phyloP scores from a whole-genome alignment of 2,113 vertebrate species.

The Cathartes aura region DNA sequence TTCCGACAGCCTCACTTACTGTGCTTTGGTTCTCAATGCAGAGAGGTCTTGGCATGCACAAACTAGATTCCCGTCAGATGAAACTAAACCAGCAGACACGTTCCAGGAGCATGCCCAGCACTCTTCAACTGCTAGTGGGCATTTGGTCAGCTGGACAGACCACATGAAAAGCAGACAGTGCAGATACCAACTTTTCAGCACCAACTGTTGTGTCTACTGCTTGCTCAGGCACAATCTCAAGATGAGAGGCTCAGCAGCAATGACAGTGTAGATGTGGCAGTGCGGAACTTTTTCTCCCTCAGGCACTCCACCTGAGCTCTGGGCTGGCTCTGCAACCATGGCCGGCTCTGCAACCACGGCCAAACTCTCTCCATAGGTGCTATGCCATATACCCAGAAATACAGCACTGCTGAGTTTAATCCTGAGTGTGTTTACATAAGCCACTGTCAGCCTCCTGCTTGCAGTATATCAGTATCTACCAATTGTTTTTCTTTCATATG shows the following conservation, averaged over 20 bases:
- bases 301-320: background rate
- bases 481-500: background rate
- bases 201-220: too few species aligned
- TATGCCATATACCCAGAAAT: background rate
- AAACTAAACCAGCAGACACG: background rate
- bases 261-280: rapidly evolving
- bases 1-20: background rate
- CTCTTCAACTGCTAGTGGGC: background rate
- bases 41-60: background rate
- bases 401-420: rapidly evolving
- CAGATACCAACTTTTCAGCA: background rate
- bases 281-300: background rate
- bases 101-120: background rate
- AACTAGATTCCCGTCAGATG: background rate
- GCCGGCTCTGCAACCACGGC: too few species aligned
- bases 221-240: too few species aligned
- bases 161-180: background rate
- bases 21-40: background rate
- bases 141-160: background rate
- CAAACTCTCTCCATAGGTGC: rapidly evolving
- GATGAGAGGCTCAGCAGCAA: background rate
- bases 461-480: background rate
- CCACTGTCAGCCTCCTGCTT: background rate
- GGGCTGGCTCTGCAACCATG: background rate
- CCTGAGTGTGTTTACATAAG: rapidly evolving